These are phyloP conservation scores for Thalassophryne amazonica DNA, from an alignment of 2,797 vertebrate genomes.

Conservation along the genomic window DNA sequence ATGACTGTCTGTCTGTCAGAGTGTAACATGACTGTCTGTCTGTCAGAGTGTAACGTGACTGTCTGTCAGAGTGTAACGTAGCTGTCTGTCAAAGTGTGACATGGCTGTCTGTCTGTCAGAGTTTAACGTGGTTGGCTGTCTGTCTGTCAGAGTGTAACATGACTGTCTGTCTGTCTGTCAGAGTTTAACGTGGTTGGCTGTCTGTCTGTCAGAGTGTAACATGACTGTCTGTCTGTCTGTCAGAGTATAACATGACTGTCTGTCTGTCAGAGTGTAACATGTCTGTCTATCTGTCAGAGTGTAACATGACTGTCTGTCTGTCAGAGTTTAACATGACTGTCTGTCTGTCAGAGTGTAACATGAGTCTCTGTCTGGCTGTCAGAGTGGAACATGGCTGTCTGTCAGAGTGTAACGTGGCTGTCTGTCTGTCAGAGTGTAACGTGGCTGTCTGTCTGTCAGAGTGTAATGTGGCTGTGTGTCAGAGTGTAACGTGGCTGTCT, in stretches of 20 bases:
- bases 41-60: conserved; percentile 91
- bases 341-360: conserved; percentile 87
- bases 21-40: conserved; percentile 88
- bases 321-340: conserved; percentile 95
- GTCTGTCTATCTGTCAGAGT: conserved; percentile 83
- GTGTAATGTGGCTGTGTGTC: conserved; percentile 84
- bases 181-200: too few species aligned
- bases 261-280: conserved; percentile 87
- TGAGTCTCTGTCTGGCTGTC: too few species aligned
- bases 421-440: conserved; percentile 87
- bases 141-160: conserved; percentile 87
- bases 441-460: conserved; percentile 80
- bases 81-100: conserved; percentile 87
- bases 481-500: conserved; percentile 98
- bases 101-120: conserved; percentile 80
- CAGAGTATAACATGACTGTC: conserved; percentile 97
- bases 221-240: too few species aligned
- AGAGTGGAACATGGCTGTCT: too few species aligned
- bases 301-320: conserved; percentile 83
- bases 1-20: conserved; percentile 80
- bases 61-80: conserved; percentile 87
- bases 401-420: conserved; percentile 93
- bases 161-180: too few species aligned
- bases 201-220: conserved; percentile 87
- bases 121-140: too few species aligned